A percentile compares a stretch with the other conserved stretches of the same genome.
Evolutionary conservation across 2,888 invertebrate species (phyloP).

Genomic region (Synanthedon tipuliformis): DNA sequence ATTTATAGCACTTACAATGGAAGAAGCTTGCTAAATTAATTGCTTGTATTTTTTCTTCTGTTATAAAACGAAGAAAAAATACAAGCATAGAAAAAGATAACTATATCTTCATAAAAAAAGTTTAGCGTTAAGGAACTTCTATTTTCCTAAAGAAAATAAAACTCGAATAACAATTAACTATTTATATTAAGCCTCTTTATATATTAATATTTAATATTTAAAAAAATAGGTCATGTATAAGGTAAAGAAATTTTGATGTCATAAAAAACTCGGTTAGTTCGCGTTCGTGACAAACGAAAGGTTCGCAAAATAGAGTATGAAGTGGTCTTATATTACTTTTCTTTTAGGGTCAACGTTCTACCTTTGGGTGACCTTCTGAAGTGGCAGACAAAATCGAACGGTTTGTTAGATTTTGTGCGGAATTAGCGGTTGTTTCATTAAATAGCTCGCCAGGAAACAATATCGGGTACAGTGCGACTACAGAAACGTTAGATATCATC

Average conservation of each 20-base stretch:
- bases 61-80: no score
- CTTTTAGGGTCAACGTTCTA: not conserved
- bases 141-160: no score
- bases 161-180: no score
- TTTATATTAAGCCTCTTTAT: no score
- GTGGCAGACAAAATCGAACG: not conserved
- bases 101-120: no score
- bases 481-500: slow-evolving; percentile 11
- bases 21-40: no score
- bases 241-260: not conserved
- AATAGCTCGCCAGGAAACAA: slow-evolving; percentile 35
- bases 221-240: no score
- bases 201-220: no score
- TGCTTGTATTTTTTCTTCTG: no score
- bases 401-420: slow-evolving; percentile 2
- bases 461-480: slow-evolving; percentile 23
- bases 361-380: not conserved
- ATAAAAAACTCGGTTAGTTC: not conserved
- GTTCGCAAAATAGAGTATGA: not conserved
- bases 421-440: slow-evolving; percentile 40
- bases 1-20: no score
- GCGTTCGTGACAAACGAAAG: not conserved
- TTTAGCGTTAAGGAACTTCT: no score
- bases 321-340: not conserved
- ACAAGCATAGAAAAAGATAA: no score